Percentiles rank a stretch among this genome's conserved stretches.
phyloP scores from a whole-genome alignment of 2,888 invertebrate species.

The Ganaspis brasiliensis region DNA sequence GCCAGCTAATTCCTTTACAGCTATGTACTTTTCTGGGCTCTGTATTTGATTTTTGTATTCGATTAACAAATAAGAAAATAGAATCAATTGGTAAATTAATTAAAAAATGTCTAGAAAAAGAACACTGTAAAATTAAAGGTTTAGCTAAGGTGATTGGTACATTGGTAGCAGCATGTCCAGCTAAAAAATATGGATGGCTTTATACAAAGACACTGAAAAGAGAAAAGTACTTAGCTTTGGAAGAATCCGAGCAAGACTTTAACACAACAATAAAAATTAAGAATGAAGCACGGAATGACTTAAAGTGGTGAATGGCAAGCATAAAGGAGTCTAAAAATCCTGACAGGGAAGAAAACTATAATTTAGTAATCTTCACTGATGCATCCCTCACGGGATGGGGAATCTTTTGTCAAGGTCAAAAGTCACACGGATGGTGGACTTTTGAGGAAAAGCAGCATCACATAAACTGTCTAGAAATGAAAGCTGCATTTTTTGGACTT shows the following conservation, averaged over 20 bases:
- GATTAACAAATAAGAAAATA: neutral
- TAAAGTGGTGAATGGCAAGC: conserved; percentile 48
- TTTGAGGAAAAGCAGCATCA: neutral
- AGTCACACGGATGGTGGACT: conserved; percentile 14
- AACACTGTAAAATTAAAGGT: conserved; percentile 45
- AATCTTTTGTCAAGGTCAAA: neutral
- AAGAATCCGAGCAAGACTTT: conserved; percentile 48
- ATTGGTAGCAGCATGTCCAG: conserved; percentile 49
- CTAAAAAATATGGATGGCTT: conserved; percentile 49
- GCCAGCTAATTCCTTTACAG: neutral
- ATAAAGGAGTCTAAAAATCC: conserved; percentile 17
- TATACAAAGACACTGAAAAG: conserved; percentile 50
- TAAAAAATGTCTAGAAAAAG: neutral
- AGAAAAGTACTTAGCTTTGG: conserved; percentile 42
- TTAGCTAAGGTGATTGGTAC: conserved; percentile 53
- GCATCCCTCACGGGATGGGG: conserved; percentile 46
- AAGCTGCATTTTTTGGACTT: neutral
- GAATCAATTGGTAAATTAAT: neutral
- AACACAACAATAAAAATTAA: neutral
- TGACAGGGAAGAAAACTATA: conserved; percentile 37
- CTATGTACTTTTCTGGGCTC: conserved; percentile 48
- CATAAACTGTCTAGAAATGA: conserved; percentile 29
- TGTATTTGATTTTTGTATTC: conserved; percentile 30
- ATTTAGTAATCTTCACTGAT: conserved; percentile 51
- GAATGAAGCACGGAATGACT: conserved; percentile 16